Evolutionary conservation across 2,113 vertebrate genomes (phyloP), one percentile per base, ranked within the genome.

Genomic region (Pygoscelis antarcticus): DNA sequence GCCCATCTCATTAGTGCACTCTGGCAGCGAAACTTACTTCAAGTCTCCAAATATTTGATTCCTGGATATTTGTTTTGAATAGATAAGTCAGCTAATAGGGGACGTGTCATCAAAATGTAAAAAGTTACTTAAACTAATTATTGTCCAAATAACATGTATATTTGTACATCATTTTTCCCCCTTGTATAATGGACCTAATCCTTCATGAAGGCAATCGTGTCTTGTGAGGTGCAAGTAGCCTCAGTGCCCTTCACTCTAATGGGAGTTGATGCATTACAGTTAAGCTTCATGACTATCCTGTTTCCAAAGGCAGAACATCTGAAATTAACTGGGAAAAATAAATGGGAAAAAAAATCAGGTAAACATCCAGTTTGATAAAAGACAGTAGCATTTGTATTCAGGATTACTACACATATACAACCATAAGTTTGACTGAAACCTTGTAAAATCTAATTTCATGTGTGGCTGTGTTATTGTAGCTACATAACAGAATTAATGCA

Each of bases 1-100:
- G 80, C 68, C 70, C 47, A 61, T 82, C 61, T 96, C 83, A 92
- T 97, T 96, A 96, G 83, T 72, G 61, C 10, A 57, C 40, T 81
- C 55, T 69, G 52, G 40, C 58, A 92, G 69, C 2, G 6, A 72
- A 81, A 84, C 29, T 95, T 72, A 25, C 66, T 90, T 92, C 51
- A 82, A 42, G 30, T 82, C 72, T 89, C 66, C 44, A 92, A 61
- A 85, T 93, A 81, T 36, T 95, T 90, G 84, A 64, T 69, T 81
- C 30, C 34, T 82, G 40, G n/a, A 22, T 92, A 65, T 87, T 92
- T 79, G 32, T 92, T 97, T 92, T 69, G 68, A 89, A 93, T 44
- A 20, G 44, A 7, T 44, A 83, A 87, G 30, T 51, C 51, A 86
- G 36, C 36, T 80, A 83, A 65, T 36, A 82, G n/a, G n/a, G 20